These are phyloP conservation scores for Drosophila fungiperda DNA, from an alignment of 2,888 invertebrate species.

Conservation along the genomic window DNA sequence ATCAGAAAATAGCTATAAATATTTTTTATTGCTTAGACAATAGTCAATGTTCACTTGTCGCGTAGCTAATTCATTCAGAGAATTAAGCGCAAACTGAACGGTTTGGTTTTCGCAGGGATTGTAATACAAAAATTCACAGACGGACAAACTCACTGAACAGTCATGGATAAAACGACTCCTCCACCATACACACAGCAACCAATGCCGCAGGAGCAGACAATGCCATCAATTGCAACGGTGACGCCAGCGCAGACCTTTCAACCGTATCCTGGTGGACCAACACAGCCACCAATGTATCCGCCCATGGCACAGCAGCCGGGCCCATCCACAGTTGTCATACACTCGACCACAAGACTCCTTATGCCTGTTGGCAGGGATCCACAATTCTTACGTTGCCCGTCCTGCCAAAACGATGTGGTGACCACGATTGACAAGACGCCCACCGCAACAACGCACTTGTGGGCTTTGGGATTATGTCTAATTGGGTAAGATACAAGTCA, in stretches of 20 bases:
- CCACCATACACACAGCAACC: slow-evolving; percentile 40
- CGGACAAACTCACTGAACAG: neutral
- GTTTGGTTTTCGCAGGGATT: neutral
- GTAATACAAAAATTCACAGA: neutral
- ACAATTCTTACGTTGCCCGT: slow-evolving; percentile 42
- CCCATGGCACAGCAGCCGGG: slow-evolving; percentile 20
- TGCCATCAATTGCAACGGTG: neutral
- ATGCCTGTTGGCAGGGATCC: slow-evolving; percentile 46
- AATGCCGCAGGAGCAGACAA: slow-evolving; percentile 3
- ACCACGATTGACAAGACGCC: slow-evolving; percentile 21
- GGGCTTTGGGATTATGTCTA: slow-evolving; percentile 28
- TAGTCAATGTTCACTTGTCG: slow-evolving; percentile 1
- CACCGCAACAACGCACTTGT: slow-evolving; percentile 11
- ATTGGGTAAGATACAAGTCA: slow-evolving; percentile 38
- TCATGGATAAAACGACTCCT: slow-evolving; percentile 30
- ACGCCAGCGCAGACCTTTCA: slow-evolving; percentile 40
- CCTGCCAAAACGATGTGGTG: slow-evolving; percentile 44
- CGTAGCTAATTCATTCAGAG: slow-evolving; percentile 4
- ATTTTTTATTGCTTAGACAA: neutral
- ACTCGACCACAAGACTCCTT: slow-evolving; percentile 10
- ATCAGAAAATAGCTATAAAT: neutral
- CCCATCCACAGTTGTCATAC: slow-evolving; percentile 24
- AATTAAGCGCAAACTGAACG: slow-evolving; percentile 3
- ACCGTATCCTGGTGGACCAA: slow-evolving; percentile 39
- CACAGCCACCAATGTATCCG: slow-evolving; percentile 49